A percentile compares a stretch with the other conserved stretches of the same genome.
Conservation (phyloP, 1,140 invertebrate species). For the Coelopa frigida region DNA sequence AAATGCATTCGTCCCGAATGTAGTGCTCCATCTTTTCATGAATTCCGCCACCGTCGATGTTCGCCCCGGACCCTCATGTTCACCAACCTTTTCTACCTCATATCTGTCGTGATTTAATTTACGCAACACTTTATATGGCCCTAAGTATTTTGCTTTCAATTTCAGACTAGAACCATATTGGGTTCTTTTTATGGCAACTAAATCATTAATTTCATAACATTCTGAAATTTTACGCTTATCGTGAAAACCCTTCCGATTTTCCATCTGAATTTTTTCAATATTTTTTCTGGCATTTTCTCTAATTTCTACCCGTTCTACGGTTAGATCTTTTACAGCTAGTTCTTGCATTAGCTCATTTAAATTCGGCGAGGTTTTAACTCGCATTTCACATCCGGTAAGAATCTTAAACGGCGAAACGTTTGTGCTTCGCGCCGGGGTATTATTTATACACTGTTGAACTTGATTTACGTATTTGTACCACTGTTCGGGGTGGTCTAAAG, state of each 20-base stretch:
- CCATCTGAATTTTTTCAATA: slow-evolving; percentile 34
- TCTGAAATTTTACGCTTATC: slow-evolving; percentile 21
- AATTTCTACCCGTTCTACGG: slow-evolving; percentile 12
- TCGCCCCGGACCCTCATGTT: not conserved
- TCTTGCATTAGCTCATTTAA: slow-evolving; percentile 23
- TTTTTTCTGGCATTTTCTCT: slow-evolving; percentile 20
- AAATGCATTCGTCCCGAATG: not conserved
- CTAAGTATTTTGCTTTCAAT: slow-evolving; percentile 31
- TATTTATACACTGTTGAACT: slow-evolving; percentile 32
- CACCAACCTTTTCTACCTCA: not conserved
- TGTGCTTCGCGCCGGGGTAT: slow-evolving; percentile 30
- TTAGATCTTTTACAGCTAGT: slow-evolving; percentile 20
- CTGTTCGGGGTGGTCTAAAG: slow-evolving; percentile 19
- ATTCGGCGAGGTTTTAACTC: slow-evolving; percentile 20
- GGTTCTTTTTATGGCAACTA: slow-evolving; percentile 42
- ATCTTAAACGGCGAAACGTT: slow-evolving; percentile 34
- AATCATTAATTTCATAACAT: slow-evolving; percentile 29
- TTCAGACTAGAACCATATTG: slow-evolving; percentile 34
- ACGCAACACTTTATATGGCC: slow-evolving; percentile 22
- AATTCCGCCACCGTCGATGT: not conserved
- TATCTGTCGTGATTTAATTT: not conserved
- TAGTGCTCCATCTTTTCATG: slow-evolving; percentile 2
- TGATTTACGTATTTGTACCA: slow-evolving; percentile 32
- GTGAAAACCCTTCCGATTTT: slow-evolving; percentile 33
- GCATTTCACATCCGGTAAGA: slow-evolving; percentile 28